Evolutionary conservation across 2,797 vertebrate species (phyloP), one percentile per base, ranked within the genome.

Genomic region (Darevskia mixta): DNA sequence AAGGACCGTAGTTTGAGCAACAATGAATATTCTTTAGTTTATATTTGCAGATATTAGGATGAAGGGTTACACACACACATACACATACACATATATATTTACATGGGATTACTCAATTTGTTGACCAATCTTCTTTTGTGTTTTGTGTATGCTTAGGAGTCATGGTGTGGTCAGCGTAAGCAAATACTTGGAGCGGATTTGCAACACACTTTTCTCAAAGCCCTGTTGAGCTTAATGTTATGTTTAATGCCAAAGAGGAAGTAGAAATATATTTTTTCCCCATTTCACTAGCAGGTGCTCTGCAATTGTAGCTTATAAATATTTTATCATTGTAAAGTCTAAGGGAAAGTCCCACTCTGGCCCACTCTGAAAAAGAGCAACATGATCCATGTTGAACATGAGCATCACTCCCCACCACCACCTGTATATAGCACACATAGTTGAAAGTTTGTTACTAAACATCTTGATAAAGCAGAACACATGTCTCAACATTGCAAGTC

Each of bases 171-270:
- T 96, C 90, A 86, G 85, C 84, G 83, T 93, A 92, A 92, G 88
- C 88, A 95, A 96, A 96, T 92, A 93, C 35, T 20, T 1, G 64
- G 75, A 85, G 11, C 82, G 69, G 89, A 87, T 86, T 91, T 76
- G 18, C 71, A 82, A 32, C 25, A 78, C 15, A 27, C 49, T 89
- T 93, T 89, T 86, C 88, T 95, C 93, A 93, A 90, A 95, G 91
- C 84, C 38, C 2, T 18, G 41, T 49, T 93, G 89, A 83, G 75
- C 82, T 72, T 55, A 83, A 18, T 64, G 61, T 90, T 95, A 90
- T 95, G 89, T 90, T 82, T 91, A 89, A 94, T 90, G 89, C 58
- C 84, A 72, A 92, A 94, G 78, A 94, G 94, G 94, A 95, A 95
- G 90, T 87, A 88, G 71, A 87, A 86, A 43, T 71, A 93, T 88